Base-by-base conservation (phyloP, 2,113 vertebrate species). In the Lepus europaeus region DNA sequence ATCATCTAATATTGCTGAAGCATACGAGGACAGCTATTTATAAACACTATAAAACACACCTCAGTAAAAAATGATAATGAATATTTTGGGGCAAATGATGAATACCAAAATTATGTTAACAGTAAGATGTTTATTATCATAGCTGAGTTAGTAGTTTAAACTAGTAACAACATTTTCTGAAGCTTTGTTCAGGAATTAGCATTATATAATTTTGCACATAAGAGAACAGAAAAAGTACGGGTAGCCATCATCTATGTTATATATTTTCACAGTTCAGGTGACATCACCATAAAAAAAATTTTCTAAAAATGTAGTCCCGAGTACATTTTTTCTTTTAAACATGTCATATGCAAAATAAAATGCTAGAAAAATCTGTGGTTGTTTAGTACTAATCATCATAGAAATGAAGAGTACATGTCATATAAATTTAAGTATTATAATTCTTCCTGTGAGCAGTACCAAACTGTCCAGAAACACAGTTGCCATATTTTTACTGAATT, bases 191-290 rank as follows among this genome's bases (percentile, higher is more conserved):
- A 53, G 31, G 17, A 66, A 92, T 20, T 73, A 78, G 84, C 3
- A 39, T 78, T 68, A 64, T 76, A 69, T 23, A 87, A 77, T 68
- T 76, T 36, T 93, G 29, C 36, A 78, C 95, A 78, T 81, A 94
- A 85, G 25, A 9, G 51, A 77, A 91, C 33, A 72, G 36, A 77
- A 90, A 90, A 66, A 73, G 9, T 51, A 53, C 7, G 39, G 6
- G 31, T 16, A 95, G 10, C 13, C 49, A 69, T 87, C 36, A 66
- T 76, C 16, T 5, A 31, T 81, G 51, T 36, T 56, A 69, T 22
- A 49, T 29, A 66, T 51, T 80, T 91, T 78, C 77, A 87, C 11
- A 63, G 13, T 36, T 88, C 16, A 69, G 19, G 31, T 23, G 83
- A 84, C 66, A 31, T 6, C 7, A 31, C 16, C 76, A 5, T 1